phyloP scores from a whole-genome alignment of 2,113 vertebrate genomes.

The Cyprinus carpio region DNA sequence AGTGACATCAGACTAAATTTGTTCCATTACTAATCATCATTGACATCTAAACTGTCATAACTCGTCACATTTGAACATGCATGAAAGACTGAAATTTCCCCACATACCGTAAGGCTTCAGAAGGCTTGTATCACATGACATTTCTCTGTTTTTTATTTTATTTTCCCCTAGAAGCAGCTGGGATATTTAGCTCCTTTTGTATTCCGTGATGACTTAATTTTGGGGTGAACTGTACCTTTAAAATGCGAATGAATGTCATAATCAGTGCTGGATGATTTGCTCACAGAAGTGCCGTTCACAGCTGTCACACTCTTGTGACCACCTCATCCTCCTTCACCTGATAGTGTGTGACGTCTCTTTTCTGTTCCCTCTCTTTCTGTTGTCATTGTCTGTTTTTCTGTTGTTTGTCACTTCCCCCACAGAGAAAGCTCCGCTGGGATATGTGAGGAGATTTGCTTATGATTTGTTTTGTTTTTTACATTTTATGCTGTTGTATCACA shows the following conservation, averaged over 20 bases:
- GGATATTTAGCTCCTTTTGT: background rate
- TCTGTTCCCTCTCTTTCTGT: constrained; percentile 68
- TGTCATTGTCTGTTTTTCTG: constrained; percentile 65
- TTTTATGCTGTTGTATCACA: constrained; percentile 60
- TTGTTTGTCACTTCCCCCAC: constrained; percentile 69
- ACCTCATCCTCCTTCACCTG: constrained; percentile 63
- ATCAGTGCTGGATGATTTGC: background rate
- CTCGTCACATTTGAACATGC: background rate
- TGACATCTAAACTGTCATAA: background rate
- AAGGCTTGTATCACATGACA: no score
- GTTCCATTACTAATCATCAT: background rate
- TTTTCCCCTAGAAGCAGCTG: no score
- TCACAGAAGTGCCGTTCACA: background rate
- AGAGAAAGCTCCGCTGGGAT: constrained; percentile 99
- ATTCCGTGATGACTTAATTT: background rate
- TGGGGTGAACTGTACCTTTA: background rate
- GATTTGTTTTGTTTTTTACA: constrained; percentile 60
- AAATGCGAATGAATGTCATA: background rate
- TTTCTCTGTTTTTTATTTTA: no score
- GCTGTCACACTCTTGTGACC: constrained; percentile 68
- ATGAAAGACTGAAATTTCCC: background rate
- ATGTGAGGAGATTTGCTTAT: constrained; percentile 88
- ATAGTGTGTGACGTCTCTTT: constrained; percentile 69
- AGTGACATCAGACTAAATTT: background rate
- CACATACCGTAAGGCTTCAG: background rate